Evolutionary conservation across 2,113 vertebrate species (phyloP).

Genomic region (Oceanodroma tethys): DNA sequence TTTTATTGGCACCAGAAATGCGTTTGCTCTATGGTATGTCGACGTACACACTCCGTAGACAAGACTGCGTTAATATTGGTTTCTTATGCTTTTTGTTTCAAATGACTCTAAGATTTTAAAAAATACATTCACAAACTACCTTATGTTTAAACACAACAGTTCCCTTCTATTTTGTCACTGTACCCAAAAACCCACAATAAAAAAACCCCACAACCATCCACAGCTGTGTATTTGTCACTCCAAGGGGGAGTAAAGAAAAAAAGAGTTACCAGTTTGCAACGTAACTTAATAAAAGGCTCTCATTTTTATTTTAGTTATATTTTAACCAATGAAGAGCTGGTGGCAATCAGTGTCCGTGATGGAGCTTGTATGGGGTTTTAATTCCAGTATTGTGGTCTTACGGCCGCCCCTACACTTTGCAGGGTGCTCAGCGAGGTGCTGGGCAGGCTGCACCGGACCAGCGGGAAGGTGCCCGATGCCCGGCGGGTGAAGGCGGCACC

Average conservation of each 20-base stretch:
- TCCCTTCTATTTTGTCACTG: conserved; percentile 68
- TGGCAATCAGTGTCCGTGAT: conserved; percentile 57
- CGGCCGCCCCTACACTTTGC: neutral
- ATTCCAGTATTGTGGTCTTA: neutral
- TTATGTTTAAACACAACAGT: conserved; percentile 63
- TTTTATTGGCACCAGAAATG: conserved; percentile 73
- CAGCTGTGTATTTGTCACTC: conserved; percentile 62
- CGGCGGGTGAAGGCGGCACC: neutral
- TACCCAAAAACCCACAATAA: conserved; percentile 50
- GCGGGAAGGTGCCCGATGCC: neutral
- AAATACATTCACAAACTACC: conserved; percentile 70
- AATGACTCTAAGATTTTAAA: conserved; percentile 37
- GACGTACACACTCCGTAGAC: conserved; percentile 48
- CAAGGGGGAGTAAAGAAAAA: neutral
- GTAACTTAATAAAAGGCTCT: conserved; percentile 55
- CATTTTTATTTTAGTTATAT: neutral
- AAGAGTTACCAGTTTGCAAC: conserved; percentile 59
- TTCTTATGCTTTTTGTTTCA: conserved; percentile 49
- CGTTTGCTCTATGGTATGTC: conserved; percentile 43
- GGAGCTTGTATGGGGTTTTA: neutral
- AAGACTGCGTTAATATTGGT: conserved; percentile 40
- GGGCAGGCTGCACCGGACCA: neutral
- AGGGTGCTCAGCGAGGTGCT: neutral
- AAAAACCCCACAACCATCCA: conserved; percentile 28
- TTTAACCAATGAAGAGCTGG: conserved; percentile 70